Percentiles rank a stretch among this genome's conserved stretches.
Conservation (phyloP, 2,888 invertebrate genomes). For the Xylota sylvarum region DNA sequence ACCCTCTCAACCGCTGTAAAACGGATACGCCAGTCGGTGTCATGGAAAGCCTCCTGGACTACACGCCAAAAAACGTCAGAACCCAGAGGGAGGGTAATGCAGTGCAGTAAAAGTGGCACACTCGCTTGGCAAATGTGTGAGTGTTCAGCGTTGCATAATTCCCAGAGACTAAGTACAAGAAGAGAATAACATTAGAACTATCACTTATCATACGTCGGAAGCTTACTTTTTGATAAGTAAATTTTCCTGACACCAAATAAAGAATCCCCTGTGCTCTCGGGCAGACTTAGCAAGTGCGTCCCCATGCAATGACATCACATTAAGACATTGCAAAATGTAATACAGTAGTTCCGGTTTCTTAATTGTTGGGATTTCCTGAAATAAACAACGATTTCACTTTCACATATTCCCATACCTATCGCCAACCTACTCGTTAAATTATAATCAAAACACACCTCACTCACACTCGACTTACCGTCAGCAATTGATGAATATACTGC, state of each 20-base stretch:
- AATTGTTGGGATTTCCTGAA: constrained; percentile 91
- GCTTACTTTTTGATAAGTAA: constrained; percentile 95
- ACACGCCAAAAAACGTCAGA: constrained; percentile 98
- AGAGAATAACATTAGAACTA: neutral
- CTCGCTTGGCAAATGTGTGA: constrained; percentile 97
- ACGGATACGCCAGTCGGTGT: constrained; percentile 93
- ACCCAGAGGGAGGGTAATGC: constrained; percentile 96
- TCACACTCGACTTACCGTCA: constrained; percentile 86
- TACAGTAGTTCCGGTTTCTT: constrained; percentile 97
- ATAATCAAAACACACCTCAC: constrained; percentile 21
- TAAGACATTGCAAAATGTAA: constrained; percentile 95
- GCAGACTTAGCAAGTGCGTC: constrained; percentile 95
- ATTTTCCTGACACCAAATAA: constrained; percentile 98
- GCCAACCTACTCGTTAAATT: constrained; percentile 54
- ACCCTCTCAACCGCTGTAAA: constrained; percentile 98
- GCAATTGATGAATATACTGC: constrained; percentile 95
- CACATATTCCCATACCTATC: constrained; percentile 18
- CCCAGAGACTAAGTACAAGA: constrained; percentile 94
- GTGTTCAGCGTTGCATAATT: constrained; percentile 94
- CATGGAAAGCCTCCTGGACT: constrained; percentile 97
- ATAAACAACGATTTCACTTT: constrained; percentile 58
- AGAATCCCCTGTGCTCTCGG: constrained; percentile 95
- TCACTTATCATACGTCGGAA: neutral
- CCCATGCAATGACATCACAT: constrained; percentile 95
- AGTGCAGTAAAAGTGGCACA: constrained; percentile 97